A percentile compares a stretch with the other conserved stretches of the same genome.
These are phyloP conservation scores for Chaetorhynchus papuensis DNA, from an alignment of 2,113 vertebrate species.

Conservation along the genomic window DNA sequence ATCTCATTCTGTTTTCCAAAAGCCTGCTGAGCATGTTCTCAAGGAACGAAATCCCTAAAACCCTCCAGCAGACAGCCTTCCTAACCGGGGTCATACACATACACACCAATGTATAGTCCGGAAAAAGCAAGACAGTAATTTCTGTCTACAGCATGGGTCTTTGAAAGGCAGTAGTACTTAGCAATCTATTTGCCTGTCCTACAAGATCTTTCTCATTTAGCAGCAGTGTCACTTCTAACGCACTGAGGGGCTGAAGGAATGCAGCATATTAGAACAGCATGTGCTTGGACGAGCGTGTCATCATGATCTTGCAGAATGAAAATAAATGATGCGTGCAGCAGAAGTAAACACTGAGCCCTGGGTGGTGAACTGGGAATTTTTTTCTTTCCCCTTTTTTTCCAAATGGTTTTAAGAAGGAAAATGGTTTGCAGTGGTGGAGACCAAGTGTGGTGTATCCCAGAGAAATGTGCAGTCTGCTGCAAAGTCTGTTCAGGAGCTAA, in stretches of 20 bases:
- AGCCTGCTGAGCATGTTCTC: not conserved
- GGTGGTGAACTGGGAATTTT: constrained; percentile 35
- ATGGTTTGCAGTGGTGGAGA: not conserved
- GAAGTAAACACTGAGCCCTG: constrained; percentile 58
- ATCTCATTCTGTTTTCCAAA: not conserved
- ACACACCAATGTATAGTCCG: not conserved
- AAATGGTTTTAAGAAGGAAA: constrained; percentile 20
- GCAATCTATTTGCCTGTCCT: constrained; percentile 35
- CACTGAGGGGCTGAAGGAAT: constrained; percentile 51
- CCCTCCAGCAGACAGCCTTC: not conserved
- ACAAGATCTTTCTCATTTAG: constrained; percentile 46
- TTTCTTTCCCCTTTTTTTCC: not conserved
- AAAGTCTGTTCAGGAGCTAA: not conserved
- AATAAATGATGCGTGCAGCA: constrained; percentile 62
- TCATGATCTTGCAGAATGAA: constrained; percentile 63
- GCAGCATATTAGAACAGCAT: constrained; percentile 57
- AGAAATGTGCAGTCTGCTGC: not conserved
- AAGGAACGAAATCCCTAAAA: not conserved
- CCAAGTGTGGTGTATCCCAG: not conserved
- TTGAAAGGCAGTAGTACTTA: not conserved
- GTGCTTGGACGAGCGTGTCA: constrained; percentile 56
- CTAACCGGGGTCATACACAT: not conserved
- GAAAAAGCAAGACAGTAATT: not conserved
- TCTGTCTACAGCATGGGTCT: not conserved
- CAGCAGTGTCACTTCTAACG: constrained; percentile 47